Evolutionary conservation across 2,113 vertebrate species (phyloP), one percentile per base, ranked within the genome.

Genomic region (Ginglymostoma cirratum): DNA sequence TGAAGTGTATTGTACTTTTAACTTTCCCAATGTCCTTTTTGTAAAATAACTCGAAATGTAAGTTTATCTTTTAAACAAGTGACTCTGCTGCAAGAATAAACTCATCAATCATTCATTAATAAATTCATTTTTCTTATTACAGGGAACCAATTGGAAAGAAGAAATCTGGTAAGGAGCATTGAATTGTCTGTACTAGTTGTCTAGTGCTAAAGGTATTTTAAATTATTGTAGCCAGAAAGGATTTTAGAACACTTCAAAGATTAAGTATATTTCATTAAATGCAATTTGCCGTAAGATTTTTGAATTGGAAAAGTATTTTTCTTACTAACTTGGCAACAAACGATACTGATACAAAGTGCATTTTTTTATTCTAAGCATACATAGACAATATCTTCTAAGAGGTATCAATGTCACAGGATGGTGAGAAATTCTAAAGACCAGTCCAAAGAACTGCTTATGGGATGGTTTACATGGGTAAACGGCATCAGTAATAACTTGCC

Each of bases 111-210:
- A 48, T 1, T 70, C 23, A 48, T 27, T 95, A 95, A 70, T 90
- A 95, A 15, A 14, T 95, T 95, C 0, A 45, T 52, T 97, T 55
- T 98, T 95, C 96, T 95, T 97, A 96, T 94, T 98, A 96, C 97
- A 99, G 99, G 97, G 99, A 99, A 95, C 98, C 98, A 90, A 97
- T 98, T 95, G 98, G 98, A 96, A 99, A 98, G 97, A 99, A 99
- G 98, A 99, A 98, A 97, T 97, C 98, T 96, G 99, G 99, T 99
- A 98, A 98, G 98, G 78, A 96, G 23, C 95, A 94, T 45, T 94
- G 30, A 52, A 95, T 52, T 95, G 24, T 19, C 23, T 48, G 21
- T 69, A 42, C 66, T 69, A 38, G n/a, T 15, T 69, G 34, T 65
- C 66, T 30, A 38, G 52, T 72, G 34, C 42, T 55, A 72, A 72